These are phyloP conservation scores for Myxocyprinus asiaticus DNA, from an alignment of 2,113 vertebrate genomes.

Conservation along the genomic window DNA sequence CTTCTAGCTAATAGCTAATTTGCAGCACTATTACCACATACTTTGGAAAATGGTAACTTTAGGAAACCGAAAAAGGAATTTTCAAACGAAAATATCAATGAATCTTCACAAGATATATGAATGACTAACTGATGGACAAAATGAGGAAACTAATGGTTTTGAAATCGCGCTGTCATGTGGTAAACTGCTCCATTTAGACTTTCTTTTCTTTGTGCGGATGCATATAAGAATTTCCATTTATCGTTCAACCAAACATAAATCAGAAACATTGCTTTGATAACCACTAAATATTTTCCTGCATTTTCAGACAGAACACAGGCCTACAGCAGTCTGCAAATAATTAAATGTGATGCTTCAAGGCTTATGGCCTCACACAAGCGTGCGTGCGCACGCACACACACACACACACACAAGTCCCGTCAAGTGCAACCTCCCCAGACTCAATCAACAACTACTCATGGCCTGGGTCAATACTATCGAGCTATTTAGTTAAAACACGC, in stretches of 20 bases:
- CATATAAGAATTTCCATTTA: too few species aligned
- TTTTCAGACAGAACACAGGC: slow-evolving; percentile 14
- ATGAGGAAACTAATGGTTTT: too few species aligned
- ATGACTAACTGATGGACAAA: too few species aligned
- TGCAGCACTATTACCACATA: too few species aligned
- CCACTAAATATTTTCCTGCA: neutral
- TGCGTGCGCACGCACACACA: neutral
- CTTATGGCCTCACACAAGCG: slow-evolving; percentile 27
- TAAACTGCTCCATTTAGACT: too few species aligned
- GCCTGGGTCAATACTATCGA: slow-evolving; percentile 71
- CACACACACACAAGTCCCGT: neutral
- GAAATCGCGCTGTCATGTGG: too few species aligned
- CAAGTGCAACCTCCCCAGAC: slow-evolving; percentile 55
- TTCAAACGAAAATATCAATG: too few species aligned
- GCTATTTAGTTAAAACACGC: slow-evolving; percentile 51
- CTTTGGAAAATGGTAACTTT: too few species aligned
- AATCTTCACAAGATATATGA: too few species aligned
- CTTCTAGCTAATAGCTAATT: too few species aligned
- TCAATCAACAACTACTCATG: slow-evolving; percentile 67
- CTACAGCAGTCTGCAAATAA: slow-evolving; percentile 7
- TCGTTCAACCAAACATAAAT: slow-evolving; percentile 12
- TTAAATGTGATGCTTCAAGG: slow-evolving; percentile 35
- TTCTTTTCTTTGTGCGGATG: too few species aligned
- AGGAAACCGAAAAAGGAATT: too few species aligned
- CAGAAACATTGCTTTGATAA: neutral